Conservation (phyloP, 2,888 invertebrate species). For the Sepioteuthis lessoniana region DNA sequence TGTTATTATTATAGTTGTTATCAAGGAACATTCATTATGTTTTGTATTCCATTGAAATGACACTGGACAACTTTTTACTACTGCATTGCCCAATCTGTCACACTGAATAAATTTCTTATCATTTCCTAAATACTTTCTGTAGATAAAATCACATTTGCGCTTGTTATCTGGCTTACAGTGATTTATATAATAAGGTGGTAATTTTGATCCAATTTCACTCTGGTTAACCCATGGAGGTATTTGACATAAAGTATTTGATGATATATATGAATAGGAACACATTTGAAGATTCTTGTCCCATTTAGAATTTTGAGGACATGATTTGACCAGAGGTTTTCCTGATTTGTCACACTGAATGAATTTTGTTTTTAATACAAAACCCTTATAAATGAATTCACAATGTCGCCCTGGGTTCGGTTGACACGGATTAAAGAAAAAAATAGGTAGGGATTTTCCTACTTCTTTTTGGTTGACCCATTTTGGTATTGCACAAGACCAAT, state of each 20-base stretch:
- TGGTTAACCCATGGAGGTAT: not conserved
- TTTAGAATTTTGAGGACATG: not conserved
- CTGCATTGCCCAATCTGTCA: not conserved
- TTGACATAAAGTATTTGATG: not conserved
- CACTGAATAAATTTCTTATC: not conserved
- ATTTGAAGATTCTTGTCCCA: not conserved
- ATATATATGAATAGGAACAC: not conserved
- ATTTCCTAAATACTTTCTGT: not conserved
- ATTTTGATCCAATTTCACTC: not conserved
- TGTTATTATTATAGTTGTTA: not conserved
- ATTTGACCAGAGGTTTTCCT: not conserved
- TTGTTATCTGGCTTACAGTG: not conserved
- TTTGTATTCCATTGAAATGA: not conserved
- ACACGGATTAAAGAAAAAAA: not conserved
- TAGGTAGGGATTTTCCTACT: not conserved
- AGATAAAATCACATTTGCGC: not conserved
- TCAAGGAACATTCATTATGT: not conserved
- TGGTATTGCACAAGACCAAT: not conserved
- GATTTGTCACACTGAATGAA: conserved; percentile 1
- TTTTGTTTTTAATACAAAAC: not conserved
- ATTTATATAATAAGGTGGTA: not conserved
- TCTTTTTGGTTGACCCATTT: not conserved
- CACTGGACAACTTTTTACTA: not conserved
- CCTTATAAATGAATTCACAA: not conserved
- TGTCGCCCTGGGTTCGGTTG: not conserved